Base-by-base conservation (phyloP, 2,797 vertebrate genomes). In the Adrianichthys oophorus region DNA sequence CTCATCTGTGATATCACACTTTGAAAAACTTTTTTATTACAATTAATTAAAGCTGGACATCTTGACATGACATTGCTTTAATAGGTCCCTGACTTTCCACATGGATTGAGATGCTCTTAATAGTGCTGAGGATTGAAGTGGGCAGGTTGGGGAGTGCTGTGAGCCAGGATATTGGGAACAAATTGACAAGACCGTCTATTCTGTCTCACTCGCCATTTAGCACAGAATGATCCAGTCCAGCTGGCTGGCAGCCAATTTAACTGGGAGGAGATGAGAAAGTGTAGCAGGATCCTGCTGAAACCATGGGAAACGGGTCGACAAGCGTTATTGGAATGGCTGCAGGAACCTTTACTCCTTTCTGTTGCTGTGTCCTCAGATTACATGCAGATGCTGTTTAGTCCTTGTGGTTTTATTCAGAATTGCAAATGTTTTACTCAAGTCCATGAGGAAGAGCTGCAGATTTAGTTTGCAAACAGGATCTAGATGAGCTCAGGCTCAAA, bases 171-270 rank as follows among this genome's bases (percentile, higher is more conserved):
- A 86, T 89, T 87, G 78, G 80, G 80, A 88, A 85, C 89, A 92
- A 92, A 92, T 91, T 92, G 90, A 91, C 88, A 90, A 83, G 85
- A 65, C 82, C 58, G 74, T 87, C 83, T 83, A 76, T 74, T 82
- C 83, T 77, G 76, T 74, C 89, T 92, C 89, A 78, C 85, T 89
- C 86, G 87, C 91, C 88, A 91, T 92, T 92, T 89, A 80, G 76
- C 76, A 68, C 66, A 15, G 85, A 88, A 83, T 71, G 88, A 85
- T 85, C 74, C 68, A 21, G 71, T 62, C 80, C 80, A 72, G 84
- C 74, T 83, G 84, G 76, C 71, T 89, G 90, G 86, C 89, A 90
- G 85, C 87, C 92, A 92, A 92, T 93, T 91, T 91, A 79, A 87
- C 80, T 59, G 4, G 40, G 62, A 72, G 81, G 79, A 79, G 85